Conservation (phyloP, 64 coral and sea anemone genomes). For the Acropora tenuis region DNA sequence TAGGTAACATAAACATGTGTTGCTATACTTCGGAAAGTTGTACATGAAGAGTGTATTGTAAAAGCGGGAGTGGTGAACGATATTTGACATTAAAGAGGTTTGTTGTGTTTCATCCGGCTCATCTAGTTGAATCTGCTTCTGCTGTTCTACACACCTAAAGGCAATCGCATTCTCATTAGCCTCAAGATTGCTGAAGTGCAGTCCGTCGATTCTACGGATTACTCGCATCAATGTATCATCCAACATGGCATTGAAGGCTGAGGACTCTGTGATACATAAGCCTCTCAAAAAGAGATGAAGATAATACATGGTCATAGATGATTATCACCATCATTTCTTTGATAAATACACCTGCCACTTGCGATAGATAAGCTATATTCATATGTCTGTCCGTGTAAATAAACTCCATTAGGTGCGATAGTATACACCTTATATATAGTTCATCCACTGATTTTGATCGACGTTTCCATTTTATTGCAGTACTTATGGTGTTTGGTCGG, state of each 20-base stretch:
- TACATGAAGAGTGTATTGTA: no score
- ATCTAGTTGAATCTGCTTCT: no score
- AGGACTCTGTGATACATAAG: neutral
- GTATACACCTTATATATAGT: neutral
- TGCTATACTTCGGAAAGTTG: no score
- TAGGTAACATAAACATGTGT: no score
- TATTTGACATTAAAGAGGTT: no score
- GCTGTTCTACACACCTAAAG: neutral
- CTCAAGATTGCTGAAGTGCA: neutral
- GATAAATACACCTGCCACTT: neutral
- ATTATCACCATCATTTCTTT: neutral
- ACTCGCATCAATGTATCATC: neutral
- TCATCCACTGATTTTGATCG: neutral
- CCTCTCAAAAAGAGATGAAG: neutral
- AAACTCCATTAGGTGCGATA: neutral
- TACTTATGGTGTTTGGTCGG: neutral
- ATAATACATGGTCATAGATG: neutral
- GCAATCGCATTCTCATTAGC: neutral
- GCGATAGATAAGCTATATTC: neutral
- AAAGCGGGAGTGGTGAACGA: no score
- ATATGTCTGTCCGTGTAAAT: neutral
- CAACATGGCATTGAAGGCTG: neutral
- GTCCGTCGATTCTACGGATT: neutral
- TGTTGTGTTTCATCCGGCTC: no score
- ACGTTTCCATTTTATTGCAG: constrained; percentile 14